Base-by-base conservation (phyloP, 2,888 invertebrate genomes). In the Panzeria rudis region DNA sequence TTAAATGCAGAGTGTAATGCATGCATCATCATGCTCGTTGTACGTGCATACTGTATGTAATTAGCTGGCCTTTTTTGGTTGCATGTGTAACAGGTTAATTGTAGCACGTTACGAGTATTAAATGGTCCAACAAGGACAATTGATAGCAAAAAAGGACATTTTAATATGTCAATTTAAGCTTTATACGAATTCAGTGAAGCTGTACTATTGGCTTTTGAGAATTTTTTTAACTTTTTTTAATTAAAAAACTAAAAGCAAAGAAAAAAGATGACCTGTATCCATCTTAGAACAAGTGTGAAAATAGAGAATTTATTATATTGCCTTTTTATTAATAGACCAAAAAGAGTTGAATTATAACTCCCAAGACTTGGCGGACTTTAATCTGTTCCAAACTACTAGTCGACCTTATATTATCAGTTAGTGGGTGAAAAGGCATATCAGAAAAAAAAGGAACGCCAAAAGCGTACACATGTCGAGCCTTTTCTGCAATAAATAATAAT, bases 51-150 rank as follows among this genome's bases (percentile, higher is more conserved):
- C 23, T 54, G 41, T 78, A 8, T 44, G 82, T 82, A 85, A 85
- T 85, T 85, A 85, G 81, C 71, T 73, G 44, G 73, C 64, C 11
- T 68, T 41, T 54, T 44, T 54, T 68, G 64, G 32, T 25, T 66
- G 82, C 73, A 78, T 61, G 56, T 79, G 82, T 85, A 79, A 85
- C 85, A 82, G 82, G 85, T 85, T 85, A 85, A 85, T 85, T 85
- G 82, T 79, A 82, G 85, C 82, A 85, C 82, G 85, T 85, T 82
- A 75, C 71, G 62, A 44, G 78, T 69, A 82, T 85, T 82, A 78
- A 85, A 85, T 85, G 71, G 73, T 79, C 78, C 85, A 66, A 64
- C 85, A 78, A 82, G 69, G 78, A 79, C 75, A 75, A 71, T 66
- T 59, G 85, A 75, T 78, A 64, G 64, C 50, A 35, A 44, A 29